Evolutionary conservation across 1,140 invertebrate species (phyloP), one percentile per base, ranked within the genome.

Genomic region (Phthorimaea operculella): DNA sequence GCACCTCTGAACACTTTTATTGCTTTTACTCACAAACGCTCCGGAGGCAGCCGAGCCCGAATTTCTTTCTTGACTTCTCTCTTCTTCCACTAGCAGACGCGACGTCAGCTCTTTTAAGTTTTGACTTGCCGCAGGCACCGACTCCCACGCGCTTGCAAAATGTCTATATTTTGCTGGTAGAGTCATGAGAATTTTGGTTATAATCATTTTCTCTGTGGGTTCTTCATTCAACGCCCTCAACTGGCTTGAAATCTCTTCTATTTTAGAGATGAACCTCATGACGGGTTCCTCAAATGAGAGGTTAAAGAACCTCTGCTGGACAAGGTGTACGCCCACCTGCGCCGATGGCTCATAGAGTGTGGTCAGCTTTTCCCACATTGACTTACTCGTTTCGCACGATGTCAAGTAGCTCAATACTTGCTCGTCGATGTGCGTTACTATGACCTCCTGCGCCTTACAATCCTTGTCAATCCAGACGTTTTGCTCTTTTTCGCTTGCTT

Each of bases 81-180:
- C 55, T 39, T 68, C 63, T 44, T 65, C 63, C 1, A 66, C 39
- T 1, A 66, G 54, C 15, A 81, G 51, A 15, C 76, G 58, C 1
- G 72, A 62, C 0, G 50, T 68, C 4, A 80, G 52, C 17, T 81
- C 68, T 21, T 63, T 51, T 4, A 69, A 52, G 7, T 68, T 80
- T 57, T 67, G 64, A 21, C 60, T 58, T 11, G 39, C 53, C 8
- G 54, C 47, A 0, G 58, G 55, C 1, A 51, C 62, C 8, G 58
- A 28, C 21, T 28, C 6, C 21, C 21, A 28, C 6, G 21, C 21
- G 6, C 21, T 28, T 28, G 21, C 21, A 28, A 28, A 28, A 28
- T 28, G 6, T 6, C 6, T 28, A 6, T 28, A 28, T 28, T 28
- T 28, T 28, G 1, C 48, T 28, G 48, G 48, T 3, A 50, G 11